phyloP scores from a whole-genome alignment of 2,888 invertebrate genomes.

The Globia sparganii region DNA sequence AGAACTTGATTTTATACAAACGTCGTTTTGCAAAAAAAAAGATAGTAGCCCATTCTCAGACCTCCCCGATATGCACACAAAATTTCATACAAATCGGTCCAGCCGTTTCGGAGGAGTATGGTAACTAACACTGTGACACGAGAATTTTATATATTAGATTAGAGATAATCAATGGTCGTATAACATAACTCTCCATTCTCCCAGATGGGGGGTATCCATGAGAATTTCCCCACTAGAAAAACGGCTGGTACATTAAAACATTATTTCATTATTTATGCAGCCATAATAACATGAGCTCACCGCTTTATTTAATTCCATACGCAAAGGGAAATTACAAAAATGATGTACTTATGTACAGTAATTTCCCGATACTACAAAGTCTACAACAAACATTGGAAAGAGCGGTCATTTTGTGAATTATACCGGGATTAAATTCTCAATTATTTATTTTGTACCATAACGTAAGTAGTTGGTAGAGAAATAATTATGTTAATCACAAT shows the following conservation, averaged over 20 bases:
- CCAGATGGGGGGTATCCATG: too few relatives aligned
- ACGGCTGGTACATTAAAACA: neutral
- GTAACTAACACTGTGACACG: too few relatives aligned
- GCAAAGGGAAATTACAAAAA: conserved; percentile 31
- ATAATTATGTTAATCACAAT: too few relatives aligned
- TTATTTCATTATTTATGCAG: conserved; percentile 33
- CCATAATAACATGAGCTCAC: conserved; percentile 22
- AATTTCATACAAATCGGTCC: too few relatives aligned
- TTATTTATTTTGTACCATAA: too few relatives aligned
- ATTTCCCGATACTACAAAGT: conserved; percentile 17
- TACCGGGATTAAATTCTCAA: conserved; percentile 26
- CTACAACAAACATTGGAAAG: conserved; percentile 25
- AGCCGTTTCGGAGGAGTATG: too few relatives aligned
- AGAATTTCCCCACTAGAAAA: neutral
- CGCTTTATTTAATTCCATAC: conserved; percentile 34
- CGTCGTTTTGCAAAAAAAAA: too few relatives aligned
- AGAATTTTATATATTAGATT: too few relatives aligned
- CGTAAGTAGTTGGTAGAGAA: too few relatives aligned
- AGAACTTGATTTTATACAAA: too few relatives aligned
- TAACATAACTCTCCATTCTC: neutral
- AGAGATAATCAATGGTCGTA: neutral
- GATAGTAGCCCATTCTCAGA: too few relatives aligned
- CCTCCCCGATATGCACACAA: too few relatives aligned
- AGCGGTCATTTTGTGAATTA: conserved; percentile 44
- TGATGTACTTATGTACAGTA: conserved; percentile 18